Percentiles rank a stretch among this genome's conserved stretches.
Evolutionary conservation across 1,140 invertebrate species (phyloP).

Genomic region (Drosophila lini): DNA sequence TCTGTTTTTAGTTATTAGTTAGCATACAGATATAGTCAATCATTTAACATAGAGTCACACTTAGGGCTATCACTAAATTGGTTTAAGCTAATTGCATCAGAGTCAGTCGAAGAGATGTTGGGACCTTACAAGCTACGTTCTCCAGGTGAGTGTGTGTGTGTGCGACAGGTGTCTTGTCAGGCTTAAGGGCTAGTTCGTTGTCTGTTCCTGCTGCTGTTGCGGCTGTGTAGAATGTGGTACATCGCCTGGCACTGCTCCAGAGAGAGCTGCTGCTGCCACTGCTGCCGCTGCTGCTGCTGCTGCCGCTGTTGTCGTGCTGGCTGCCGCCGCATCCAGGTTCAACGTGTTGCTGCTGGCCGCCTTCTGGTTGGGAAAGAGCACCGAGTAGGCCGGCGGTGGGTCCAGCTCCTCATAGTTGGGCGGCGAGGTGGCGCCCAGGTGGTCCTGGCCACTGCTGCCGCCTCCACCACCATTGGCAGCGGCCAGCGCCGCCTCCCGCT

Average conservation of each 20-base stretch:
- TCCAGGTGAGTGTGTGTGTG: constrained; percentile 47
- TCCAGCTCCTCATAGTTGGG: constrained; percentile 84
- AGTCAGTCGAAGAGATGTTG: constrained; percentile 79
- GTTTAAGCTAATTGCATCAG: constrained; percentile 80
- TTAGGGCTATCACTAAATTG: constrained; percentile 72
- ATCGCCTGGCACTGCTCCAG: constrained; percentile 13
- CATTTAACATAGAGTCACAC: constrained; percentile 58
- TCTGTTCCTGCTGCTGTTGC: constrained; percentile 35
- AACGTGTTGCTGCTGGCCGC: constrained; percentile 77
- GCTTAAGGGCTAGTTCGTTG: constrained; percentile 66
- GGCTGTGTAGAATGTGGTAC: constrained; percentile 25
- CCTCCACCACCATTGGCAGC: constrained; percentile 62
- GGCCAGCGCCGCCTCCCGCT: constrained; percentile 77
- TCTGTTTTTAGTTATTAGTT: constrained; percentile 16
- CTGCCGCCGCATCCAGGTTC: constrained; percentile 59
- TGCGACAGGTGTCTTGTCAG: constrained; percentile 63
- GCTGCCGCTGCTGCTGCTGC: constrained; percentile 48
- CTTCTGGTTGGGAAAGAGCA: constrained; percentile 83
- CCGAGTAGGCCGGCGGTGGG: constrained; percentile 82
- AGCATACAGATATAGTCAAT: constrained; percentile 46
- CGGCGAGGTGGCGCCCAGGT: constrained; percentile 51
- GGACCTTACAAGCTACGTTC: constrained; percentile 58
- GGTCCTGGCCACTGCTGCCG: constrained; percentile 51
- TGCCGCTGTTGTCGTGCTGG: constrained; percentile 62
- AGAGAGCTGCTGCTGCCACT: constrained; percentile 14